phyloP scores from a whole-genome alignment of 2,888 invertebrate species.

The Stramonita haemastoma region DNA sequence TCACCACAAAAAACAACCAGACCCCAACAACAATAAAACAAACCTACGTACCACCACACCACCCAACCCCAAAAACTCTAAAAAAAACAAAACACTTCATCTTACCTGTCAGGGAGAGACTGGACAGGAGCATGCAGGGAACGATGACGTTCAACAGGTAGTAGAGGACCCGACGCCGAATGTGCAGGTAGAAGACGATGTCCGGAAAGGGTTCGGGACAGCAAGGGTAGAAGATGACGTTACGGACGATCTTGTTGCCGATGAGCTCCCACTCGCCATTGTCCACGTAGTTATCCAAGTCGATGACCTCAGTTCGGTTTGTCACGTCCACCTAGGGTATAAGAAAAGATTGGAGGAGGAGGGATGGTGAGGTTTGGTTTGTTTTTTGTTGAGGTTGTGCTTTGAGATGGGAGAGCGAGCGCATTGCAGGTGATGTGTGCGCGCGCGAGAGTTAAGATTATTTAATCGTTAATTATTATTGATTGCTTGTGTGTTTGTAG shows the following conservation, averaged over 20 bases:
- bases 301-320: conserved; percentile 76
- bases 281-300: conserved; percentile 80
- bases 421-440: not conserved
- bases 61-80: not conserved
- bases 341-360: not conserved
- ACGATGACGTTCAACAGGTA: conserved; percentile 81
- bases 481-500: too few relatives aligned
- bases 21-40: not conserved
- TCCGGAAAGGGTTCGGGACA: conserved; percentile 79
- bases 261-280: conserved; percentile 81
- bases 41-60: not conserved
- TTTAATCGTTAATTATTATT: too few relatives aligned
- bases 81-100: not conserved
- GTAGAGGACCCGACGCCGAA: conserved; percentile 79
- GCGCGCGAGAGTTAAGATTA: too few relatives aligned
- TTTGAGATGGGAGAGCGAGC: not conserved
- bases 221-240: conserved; percentile 79
- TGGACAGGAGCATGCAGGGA: conserved; percentile 81
- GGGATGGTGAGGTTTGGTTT: not conserved
- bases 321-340: conserved; percentile 66
- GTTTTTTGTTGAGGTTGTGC: not conserved
- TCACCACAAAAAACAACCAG: not conserved
- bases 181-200: conserved; percentile 79
- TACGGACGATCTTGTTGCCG: conserved; percentile 77
- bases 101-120: conserved; percentile 80